phyloP scores from a whole-genome alignment of 2,888 invertebrate species.

The Scotopteryx bipunctaria region DNA sequence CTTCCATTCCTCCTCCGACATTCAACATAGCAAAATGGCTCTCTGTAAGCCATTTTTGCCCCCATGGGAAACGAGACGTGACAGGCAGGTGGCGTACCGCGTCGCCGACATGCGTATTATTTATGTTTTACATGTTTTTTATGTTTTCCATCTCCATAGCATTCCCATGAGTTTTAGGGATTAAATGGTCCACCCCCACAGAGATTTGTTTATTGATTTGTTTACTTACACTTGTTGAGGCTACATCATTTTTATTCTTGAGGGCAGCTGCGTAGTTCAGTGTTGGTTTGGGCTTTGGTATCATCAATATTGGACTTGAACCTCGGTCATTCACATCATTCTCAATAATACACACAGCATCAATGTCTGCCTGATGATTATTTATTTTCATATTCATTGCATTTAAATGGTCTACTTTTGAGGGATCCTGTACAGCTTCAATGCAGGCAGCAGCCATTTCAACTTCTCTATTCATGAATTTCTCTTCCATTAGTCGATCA shows the following conservation, averaged over 20 bases:
- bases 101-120: no score
- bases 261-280: constrained; percentile 70
- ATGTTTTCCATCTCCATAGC: no score
- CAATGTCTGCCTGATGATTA: constrained; percentile 51
- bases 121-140: no score
- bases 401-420: constrained; percentile 60
- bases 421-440: constrained; percentile 62
- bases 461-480: constrained; percentile 56
- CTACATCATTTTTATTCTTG: constrained; percentile 55
- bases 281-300: constrained; percentile 50
- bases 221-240: constrained; percentile 72
- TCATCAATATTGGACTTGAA: constrained; percentile 54
- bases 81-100: no score
- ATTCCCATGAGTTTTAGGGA: no score
- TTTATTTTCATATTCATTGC: constrained; percentile 56
- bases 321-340: constrained; percentile 50
- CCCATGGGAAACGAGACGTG: no score
- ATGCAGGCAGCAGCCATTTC: constrained; percentile 74
- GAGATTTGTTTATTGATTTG: no score
- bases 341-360: constrained; percentile 48
- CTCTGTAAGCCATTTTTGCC: no score
- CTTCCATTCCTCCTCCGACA: no score
- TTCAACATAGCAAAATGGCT: no score
- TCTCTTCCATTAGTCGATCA: constrained; percentile 59
- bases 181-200: no score